A percentile compares a stretch with the other conserved stretches of the same genome.
Conservation (phyloP, 2,888 invertebrate species). For the Pseudococcus jackbeardsleyi region DNA sequence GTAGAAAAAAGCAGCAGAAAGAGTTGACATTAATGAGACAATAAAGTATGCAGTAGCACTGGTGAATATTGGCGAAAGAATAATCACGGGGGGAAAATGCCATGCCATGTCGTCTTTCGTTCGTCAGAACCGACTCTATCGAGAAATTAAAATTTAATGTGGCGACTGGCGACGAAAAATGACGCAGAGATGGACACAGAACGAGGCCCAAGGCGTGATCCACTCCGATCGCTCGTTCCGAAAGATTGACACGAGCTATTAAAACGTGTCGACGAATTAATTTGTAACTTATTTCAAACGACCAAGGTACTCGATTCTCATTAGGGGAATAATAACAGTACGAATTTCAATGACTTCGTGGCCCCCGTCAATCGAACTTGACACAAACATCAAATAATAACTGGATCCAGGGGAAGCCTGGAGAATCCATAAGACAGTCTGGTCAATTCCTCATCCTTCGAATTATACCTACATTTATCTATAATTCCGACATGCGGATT, state of each 20-base stretch:
- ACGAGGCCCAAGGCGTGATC: not conserved
- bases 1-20: not conserved
- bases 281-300: not conserved
- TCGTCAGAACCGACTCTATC: too few species aligned
- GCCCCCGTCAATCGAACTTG: not conserved
- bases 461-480: too few species aligned
- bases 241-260: not conserved
- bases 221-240: not conserved
- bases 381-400: not conserved
- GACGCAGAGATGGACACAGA: not conserved
- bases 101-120: too few species aligned
- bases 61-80: not conserved
- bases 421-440: too few species aligned
- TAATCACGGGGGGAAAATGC: not conserved
- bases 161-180: not conserved
- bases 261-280: slow-evolving; percentile 7
- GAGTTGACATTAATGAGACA: not conserved
- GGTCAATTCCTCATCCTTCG: too few species aligned
- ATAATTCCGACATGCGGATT: not conserved
- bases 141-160: too few species aligned
- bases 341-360: not conserved
- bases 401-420: too few species aligned
- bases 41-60: not conserved
- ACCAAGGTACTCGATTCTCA: not conserved
- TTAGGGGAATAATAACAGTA: not conserved